Conservation (phyloP, 2,797 vertebrate species). For the Rhinichthys osculus region DNA sequence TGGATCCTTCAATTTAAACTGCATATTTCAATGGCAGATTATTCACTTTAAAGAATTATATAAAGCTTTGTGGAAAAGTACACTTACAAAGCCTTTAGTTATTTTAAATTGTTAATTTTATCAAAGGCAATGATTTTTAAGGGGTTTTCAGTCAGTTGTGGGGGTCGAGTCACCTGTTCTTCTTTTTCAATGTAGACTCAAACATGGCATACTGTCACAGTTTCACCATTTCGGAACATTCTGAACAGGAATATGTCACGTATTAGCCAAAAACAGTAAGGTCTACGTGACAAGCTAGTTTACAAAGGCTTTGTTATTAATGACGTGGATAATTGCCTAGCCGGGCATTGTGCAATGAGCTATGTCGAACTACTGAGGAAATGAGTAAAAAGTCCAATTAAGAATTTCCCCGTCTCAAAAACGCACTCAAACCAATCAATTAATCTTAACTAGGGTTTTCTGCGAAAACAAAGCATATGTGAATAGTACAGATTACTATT, state of each 20-base stretch:
- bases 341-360: not conserved
- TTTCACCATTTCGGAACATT: not conserved
- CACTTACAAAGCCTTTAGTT: not conserved
- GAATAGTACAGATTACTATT: no score
- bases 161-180: not conserved
- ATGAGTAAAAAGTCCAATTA: no score
- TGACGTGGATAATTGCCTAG: not conserved
- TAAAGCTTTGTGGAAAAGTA: not conserved
- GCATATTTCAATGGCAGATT: not conserved
- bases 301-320: not conserved
- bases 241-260: not conserved
- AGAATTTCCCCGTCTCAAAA: no score
- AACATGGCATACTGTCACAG: not conserved
- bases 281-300: not conserved
- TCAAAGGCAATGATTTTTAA: not conserved
- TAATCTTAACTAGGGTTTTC: no score
- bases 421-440: no score
- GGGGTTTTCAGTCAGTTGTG: not conserved
- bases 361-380: not conserved
- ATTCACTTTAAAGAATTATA: not conserved
- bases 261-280: slow-evolving; percentile 10
- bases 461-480: no score
- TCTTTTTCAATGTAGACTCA: not conserved
- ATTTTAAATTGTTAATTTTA: not conserved
- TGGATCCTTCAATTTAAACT: no score